Conservation (phyloP, 2,113 vertebrate genomes). For the Cisticola juncidis region DNA sequence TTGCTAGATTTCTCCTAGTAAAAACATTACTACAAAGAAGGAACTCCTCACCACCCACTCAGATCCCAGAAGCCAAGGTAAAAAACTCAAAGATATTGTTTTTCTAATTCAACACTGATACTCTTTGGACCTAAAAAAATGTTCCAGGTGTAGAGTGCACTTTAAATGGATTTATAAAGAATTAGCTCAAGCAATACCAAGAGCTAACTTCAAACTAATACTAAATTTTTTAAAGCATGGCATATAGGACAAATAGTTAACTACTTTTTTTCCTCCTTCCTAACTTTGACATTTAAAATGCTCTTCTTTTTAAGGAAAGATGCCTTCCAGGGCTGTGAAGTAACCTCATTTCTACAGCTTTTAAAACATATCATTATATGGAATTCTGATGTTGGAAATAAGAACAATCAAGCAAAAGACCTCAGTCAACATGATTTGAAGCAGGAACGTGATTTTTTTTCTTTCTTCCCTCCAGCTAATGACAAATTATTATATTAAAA, state of each 20-base stretch:
- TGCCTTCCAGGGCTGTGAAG: not conserved
- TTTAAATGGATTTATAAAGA: slow-evolving; percentile 36
- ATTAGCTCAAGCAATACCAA: slow-evolving; percentile 31
- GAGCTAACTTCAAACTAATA: not conserved
- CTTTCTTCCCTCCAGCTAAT: slow-evolving; percentile 8
- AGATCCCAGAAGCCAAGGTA: slow-evolving; percentile 50
- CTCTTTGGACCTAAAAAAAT: slow-evolving; percentile 22
- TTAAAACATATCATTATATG: not conserved
- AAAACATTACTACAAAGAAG: slow-evolving; percentile 38
- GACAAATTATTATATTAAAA: slow-evolving; percentile 54
- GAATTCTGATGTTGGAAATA: not conserved
- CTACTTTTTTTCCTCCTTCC: not conserved
- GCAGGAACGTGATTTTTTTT: not conserved
- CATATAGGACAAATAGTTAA: slow-evolving; percentile 2
- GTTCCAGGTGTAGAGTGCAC: not conserved
- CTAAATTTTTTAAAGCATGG: slow-evolving; percentile 35
- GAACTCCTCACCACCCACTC: slow-evolving; percentile 53
- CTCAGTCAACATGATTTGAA: not conserved
- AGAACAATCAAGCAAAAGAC: not conserved
- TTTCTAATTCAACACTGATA: slow-evolving; percentile 48
- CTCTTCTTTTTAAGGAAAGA: not conserved
- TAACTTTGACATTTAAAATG: not conserved
- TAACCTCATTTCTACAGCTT: not conserved
- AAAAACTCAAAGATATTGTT: slow-evolving; percentile 39
- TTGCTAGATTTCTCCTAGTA: slow-evolving; percentile 12